These are phyloP conservation scores for Cryptophagus acutangulus DNA, from an alignment of 2,888 invertebrate species.

Conservation along the genomic window DNA sequence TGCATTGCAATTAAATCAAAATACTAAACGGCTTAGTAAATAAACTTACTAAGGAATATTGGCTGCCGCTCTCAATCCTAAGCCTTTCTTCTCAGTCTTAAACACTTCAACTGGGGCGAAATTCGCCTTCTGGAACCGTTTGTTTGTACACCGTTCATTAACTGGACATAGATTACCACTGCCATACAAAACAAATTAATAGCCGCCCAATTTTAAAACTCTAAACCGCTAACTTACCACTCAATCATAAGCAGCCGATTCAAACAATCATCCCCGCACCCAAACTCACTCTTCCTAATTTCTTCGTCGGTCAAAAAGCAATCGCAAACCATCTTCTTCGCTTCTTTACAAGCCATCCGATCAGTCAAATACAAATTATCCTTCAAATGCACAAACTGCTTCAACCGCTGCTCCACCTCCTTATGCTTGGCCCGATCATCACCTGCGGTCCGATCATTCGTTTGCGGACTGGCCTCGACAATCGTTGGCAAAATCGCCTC, in stretches of 20 bases:
- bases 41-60: slow-evolving; percentile 66
- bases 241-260: slow-evolving; percentile 98
- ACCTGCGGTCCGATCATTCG: not conserved
- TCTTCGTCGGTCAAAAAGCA: slow-evolving; percentile 88
- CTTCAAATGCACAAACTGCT: slow-evolving; percentile 72
- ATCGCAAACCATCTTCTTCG: slow-evolving; percentile 91
- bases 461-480: not conserved
- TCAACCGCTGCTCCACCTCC: slow-evolving; percentile 58
- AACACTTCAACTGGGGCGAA: slow-evolving; percentile 84
- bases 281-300: slow-evolving; percentile 72
- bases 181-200: slow-evolving; percentile 23
- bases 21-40: slow-evolving; percentile 32
- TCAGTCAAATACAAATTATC: slow-evolving; percentile 85
- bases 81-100: slow-evolving; percentile 90
- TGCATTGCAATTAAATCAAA: slow-evolving; percentile 8
- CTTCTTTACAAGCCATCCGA: slow-evolving; percentile 82
- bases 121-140: slow-evolving; percentile 83
- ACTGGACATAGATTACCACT: slow-evolving; percentile 89
- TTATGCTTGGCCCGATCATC: slow-evolving; percentile 27
- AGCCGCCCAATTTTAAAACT: slow-evolving; percentile 2
- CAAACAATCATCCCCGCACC: slow-evolving; percentile 94
- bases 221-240: slow-evolving; percentile 76
- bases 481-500: not conserved
- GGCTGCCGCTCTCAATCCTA: slow-evolving; percentile 76
- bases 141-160: slow-evolving; percentile 88